These are phyloP conservation scores for Lithophane leautieri DNA, from an alignment of 2,888 invertebrate genomes.

Conservation along the genomic window DNA sequence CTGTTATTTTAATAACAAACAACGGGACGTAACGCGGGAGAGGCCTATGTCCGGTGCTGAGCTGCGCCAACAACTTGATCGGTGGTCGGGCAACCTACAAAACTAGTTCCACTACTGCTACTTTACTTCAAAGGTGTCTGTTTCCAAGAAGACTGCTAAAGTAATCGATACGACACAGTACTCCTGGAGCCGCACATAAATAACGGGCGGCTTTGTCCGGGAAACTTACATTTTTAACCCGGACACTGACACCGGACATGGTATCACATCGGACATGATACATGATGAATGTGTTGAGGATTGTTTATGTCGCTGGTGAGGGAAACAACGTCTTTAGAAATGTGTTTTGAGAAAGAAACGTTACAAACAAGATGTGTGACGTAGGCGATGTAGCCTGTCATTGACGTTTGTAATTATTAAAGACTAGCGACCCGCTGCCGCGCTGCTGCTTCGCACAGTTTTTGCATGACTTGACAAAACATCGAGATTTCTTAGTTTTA, in stretches of 20 bases:
- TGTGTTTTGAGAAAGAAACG: background rate
- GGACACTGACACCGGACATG: slow-evolving; percentile 16
- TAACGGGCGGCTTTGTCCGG: slow-evolving; percentile 39
- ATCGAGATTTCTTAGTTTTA: too few species aligned
- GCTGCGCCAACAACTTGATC: background rate
- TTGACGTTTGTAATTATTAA: too few species aligned
- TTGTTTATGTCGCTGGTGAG: slow-evolving; percentile 25
- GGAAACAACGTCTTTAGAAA: background rate
- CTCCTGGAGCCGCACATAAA: slow-evolving; percentile 25
- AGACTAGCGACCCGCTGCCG: too few species aligned
- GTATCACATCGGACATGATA: slow-evolving; percentile 7
- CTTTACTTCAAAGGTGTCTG: slow-evolving; percentile 12
- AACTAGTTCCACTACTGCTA: slow-evolving; percentile 22
- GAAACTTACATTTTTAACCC: slow-evolving; percentile 39
- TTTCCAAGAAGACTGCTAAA: slow-evolving; percentile 20
- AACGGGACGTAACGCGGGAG: background rate
- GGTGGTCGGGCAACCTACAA: background rate
- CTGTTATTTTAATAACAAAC: slow-evolving; percentile 4
- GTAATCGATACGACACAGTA: slow-evolving; percentile 30
- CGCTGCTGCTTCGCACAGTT: too few species aligned
- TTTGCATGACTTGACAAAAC: too few species aligned
- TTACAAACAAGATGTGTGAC: too few species aligned
- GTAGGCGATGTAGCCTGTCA: too few species aligned
- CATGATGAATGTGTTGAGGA: slow-evolving; percentile 35
- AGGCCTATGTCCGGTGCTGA: slow-evolving; percentile 5